phyloP scores from a whole-genome alignment of 1,140 invertebrate genomes.

The Zaprionus vittiger region DNA sequence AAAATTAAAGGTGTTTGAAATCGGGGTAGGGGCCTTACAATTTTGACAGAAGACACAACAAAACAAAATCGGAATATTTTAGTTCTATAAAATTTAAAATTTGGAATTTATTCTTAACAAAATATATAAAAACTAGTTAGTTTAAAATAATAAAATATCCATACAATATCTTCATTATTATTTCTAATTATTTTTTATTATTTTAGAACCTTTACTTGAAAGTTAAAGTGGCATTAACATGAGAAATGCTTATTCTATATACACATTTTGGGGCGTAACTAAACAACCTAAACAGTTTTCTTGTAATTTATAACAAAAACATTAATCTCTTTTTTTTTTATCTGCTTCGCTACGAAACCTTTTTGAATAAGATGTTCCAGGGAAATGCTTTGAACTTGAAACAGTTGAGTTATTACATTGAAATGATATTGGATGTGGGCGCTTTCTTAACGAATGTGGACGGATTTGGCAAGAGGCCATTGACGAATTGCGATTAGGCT shows the following conservation, averaged over 20 bases:
- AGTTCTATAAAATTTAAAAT: no score
- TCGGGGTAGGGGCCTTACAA: no score
- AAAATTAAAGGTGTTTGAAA: no score
- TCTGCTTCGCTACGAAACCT: background rate
- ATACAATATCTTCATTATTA: background rate
- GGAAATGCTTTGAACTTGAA: background rate
- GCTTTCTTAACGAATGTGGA: background rate
- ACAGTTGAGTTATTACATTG: background rate
- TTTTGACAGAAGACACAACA: no score
- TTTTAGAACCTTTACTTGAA: background rate
- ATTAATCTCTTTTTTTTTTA: slow-evolving; percentile 6
- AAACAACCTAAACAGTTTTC: background rate
- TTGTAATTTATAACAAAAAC: background rate
- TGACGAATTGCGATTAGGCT: slow-evolving; percentile 70
- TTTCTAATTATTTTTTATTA: no score
- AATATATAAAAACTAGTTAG: no score
- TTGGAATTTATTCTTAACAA: no score
- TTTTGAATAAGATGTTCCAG: background rate
- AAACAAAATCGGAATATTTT: no score
- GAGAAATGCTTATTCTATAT: no score
- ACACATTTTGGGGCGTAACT: background rate
- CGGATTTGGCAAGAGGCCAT: slow-evolving; percentile 20
- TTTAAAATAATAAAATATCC: no score
- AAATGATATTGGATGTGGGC: background rate
- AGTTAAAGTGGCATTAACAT: background rate